Base-by-base conservation (phyloP, 2,113 vertebrate species). In the Lepidothrix coronata region DNA sequence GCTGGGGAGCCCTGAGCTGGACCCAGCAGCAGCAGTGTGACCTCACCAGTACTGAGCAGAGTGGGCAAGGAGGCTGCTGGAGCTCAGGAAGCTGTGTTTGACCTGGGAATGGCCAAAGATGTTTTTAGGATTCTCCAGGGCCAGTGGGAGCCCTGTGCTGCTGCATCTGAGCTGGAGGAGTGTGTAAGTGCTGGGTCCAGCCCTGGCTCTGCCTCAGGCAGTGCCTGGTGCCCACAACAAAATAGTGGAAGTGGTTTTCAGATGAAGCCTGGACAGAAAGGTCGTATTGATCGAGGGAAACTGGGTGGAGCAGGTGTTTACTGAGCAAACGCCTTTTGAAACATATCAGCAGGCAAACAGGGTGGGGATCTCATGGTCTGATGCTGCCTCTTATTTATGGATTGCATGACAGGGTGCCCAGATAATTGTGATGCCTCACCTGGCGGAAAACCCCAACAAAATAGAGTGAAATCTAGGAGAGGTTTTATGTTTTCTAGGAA, bases 401-500 rank as follows among this genome's bases (percentile, higher is more conserved):
- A 68, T 88, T 91, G 48, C 1, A 4, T 37, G 67, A 73, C 28
- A 76, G 23, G 67, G 49, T 9, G 2, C 49, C 61, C 30, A 27
- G 52, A 46, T 35, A 72, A 72, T 68, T 3, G 35, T 15, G 4
- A 22, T 85, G 62, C 37, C 67, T 86, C 82, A 66, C n/a, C 63
- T 30, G 25, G 27, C 0, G 0, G 23, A 19, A 79, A 67, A 77
- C 35, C n/a, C 1, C 41, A 75, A 75, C 33, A 35, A 61, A 90
- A 1, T 1, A 1, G 15, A 1, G 20, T 2, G 51, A 95, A 80
- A 85, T 73, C 62, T 75, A 83, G 85, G 71, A 91, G 67, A 88
- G 22, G 37, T 72, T 79, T 41, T 37, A 19, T 73, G 82, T 21
- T 76, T 97, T 96, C 85, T 86, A 95, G 72, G 88, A 92, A 94